Evolutionary conservation across 2,888 invertebrate genomes (phyloP).

Genomic region (Hypselothyrea guttata): DNA sequence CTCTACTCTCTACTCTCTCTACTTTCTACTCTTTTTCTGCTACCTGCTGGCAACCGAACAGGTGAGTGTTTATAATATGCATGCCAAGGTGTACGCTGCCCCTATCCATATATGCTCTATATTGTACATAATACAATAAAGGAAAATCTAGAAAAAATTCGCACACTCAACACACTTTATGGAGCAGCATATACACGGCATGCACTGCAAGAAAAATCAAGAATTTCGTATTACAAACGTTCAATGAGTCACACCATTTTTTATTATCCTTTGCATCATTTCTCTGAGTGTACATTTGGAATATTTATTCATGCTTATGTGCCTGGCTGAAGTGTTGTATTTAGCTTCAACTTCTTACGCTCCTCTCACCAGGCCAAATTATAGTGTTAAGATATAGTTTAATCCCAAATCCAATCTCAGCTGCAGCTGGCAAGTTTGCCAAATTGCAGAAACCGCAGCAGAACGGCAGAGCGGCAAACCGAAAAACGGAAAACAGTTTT

Average conservation of each 20-base stretch:
- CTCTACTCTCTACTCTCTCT: not conserved
- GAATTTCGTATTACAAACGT: no score
- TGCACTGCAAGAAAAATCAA: no score
- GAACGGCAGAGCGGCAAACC: conserved; percentile 13
- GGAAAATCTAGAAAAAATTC: conserved; percentile 39
- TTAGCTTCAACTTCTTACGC: not conserved
- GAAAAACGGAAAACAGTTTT: conserved; percentile 39
- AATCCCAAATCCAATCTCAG: conserved; percentile 33
- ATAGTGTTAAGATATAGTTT: conserved; percentile 13
- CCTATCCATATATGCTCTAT: not conserved
- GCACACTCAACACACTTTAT: no score
- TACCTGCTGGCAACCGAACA: conserved; percentile 55
- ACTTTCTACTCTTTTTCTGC: no score
- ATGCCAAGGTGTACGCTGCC: conserved; percentile 52
- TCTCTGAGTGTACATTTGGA: no score
- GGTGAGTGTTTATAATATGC: conserved; percentile 75
- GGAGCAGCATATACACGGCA: no score
- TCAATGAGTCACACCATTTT: no score
- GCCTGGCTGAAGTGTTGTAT: conserved; percentile 6
- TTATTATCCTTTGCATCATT: no score
- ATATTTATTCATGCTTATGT: conserved; percentile 6
- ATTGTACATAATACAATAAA: not conserved
- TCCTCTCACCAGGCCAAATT: conserved; percentile 1
- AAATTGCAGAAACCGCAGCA: conserved; percentile 54
- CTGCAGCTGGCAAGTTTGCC: conserved; percentile 27